Conservation (phyloP, 2,888 invertebrate genomes). For the Alviniconcha strummeri region DNA sequence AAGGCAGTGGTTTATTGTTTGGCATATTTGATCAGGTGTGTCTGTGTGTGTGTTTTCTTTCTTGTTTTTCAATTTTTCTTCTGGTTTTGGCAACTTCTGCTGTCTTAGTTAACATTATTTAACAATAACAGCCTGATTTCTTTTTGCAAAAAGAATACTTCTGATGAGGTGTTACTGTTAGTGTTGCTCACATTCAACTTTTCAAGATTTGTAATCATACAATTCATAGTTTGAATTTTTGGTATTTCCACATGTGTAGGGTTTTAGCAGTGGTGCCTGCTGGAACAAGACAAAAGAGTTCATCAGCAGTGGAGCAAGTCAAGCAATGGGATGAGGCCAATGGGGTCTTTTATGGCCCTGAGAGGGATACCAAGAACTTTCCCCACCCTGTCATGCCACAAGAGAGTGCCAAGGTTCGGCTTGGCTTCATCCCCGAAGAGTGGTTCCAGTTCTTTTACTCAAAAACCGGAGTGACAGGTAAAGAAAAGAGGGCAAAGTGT, state of each 20-base stretch:
- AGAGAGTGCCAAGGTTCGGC: conserved; percentile 84
- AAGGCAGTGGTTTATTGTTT: no score
- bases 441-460: conserved; percentile 97
- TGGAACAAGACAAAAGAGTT: conserved; percentile 15
- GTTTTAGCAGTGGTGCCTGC: conserved; percentile 32
- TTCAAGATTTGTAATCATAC: no score
- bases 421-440: conserved; percentile 94
- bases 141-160: not conserved
- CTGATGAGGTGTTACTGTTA: not conserved
- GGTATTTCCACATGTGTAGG: not conserved
- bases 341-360: conserved; percentile 75
- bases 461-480: conserved; percentile 88
- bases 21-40: no score
- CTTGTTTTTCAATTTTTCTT: no score
- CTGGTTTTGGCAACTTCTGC: no score
- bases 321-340: conserved; percentile 63
- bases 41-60: no score
- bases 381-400: conserved; percentile 83
- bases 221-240: no score
- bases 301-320: conserved; percentile 17
- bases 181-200: not conserved
- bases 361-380: conserved; percentile 84
- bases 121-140: not conserved
- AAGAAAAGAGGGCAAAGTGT: conserved; percentile 10
- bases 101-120: no score